Base-by-base conservation (phyloP, 2,797 vertebrate genomes). In the Triplophysa bombifrons region DNA sequence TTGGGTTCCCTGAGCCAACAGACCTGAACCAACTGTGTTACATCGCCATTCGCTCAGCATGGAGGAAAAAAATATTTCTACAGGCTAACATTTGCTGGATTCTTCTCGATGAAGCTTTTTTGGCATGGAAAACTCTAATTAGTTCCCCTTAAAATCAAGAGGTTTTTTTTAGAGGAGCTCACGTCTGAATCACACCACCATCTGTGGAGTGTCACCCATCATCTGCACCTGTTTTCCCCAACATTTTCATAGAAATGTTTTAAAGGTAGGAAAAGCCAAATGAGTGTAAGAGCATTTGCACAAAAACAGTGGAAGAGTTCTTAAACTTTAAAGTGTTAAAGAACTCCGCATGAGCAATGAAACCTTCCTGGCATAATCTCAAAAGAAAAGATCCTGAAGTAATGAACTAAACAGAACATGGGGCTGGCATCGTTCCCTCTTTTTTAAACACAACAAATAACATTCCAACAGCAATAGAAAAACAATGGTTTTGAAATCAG, bases 381-480 rank as follows among this genome's bases (percentile, higher is more conserved):
- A 68, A 79, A 76, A 46, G 25, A 2, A 3, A 60, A 55, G 38
- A 64, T 50, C 16, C 60, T 75, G 66, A 61, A 75, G 73, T 22
- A 38, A 61, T 25, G 64, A 72, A 66, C 27, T 51, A 64, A 69
- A 55, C 67, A 48, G 60, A 25, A 63, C 30, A 79, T 66, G 72
- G 51, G 74, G 67, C 34, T 75, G 56, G 58, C 30, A 65, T 53
- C 34, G 46, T 58, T 71, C 69, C 67, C 72, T 72, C 44, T 70
- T 82, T 48, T 78, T 78, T 78, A 78, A 72, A 84, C 82, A 86
- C 81, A 80, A 80, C 83, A 84, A 83, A 83, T 76, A 82, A 85
- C 84, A 84, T 81, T 84, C 80, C 80, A 80, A 84, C 80, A 67
- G 76, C 74, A 84, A 82, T 75, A 83, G 80, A 61, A 71, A 84